These are phyloP conservation scores for Aethes cnicana DNA, from an alignment of 2,888 invertebrate genomes.

Conservation along the genomic window DNA sequence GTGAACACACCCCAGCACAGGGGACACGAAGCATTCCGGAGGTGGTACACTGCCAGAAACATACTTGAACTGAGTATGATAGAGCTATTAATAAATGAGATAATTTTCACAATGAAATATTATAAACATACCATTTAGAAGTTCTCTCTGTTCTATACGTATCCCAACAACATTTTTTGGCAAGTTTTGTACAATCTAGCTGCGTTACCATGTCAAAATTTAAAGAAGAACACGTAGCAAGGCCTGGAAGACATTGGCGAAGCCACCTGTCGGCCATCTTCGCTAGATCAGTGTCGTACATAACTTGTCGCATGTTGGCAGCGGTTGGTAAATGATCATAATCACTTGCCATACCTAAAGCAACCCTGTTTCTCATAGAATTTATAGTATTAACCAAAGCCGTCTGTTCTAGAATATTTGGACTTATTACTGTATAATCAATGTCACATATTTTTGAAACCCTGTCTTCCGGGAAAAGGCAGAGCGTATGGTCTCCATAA, in stretches of 20 bases:
- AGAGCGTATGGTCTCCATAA: constrained; percentile 72
- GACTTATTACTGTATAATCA: constrained; percentile 49
- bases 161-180: constrained; percentile 56
- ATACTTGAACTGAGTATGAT: constrained; percentile 7
- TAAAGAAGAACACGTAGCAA: constrained; percentile 65
- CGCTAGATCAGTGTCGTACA: constrained; percentile 68
- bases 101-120: not conserved
- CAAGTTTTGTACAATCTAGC: constrained; percentile 67
- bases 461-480: constrained; percentile 51
- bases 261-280: constrained; percentile 66
- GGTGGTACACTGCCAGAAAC: constrained; percentile 55
- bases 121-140: constrained; percentile 52
- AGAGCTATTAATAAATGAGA: constrained; percentile 1
- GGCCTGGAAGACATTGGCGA: constrained; percentile 67
- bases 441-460: constrained; percentile 55
- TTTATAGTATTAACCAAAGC: constrained; percentile 65
- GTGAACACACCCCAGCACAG: constrained; percentile 67
- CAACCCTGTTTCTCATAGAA: constrained; percentile 71
- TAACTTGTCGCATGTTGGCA: constrained; percentile 68
- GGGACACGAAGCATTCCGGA: constrained; percentile 61
- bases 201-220: constrained; percentile 59
- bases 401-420: constrained; percentile 51
- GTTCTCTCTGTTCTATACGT: constrained; percentile 36
- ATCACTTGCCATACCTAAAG: constrained; percentile 48
- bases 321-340: constrained; percentile 65